Evolutionary conservation across 1,140 invertebrate genomes (phyloP), one percentile per base, ranked within the genome.

Genomic region (Papilio machaon): DNA sequence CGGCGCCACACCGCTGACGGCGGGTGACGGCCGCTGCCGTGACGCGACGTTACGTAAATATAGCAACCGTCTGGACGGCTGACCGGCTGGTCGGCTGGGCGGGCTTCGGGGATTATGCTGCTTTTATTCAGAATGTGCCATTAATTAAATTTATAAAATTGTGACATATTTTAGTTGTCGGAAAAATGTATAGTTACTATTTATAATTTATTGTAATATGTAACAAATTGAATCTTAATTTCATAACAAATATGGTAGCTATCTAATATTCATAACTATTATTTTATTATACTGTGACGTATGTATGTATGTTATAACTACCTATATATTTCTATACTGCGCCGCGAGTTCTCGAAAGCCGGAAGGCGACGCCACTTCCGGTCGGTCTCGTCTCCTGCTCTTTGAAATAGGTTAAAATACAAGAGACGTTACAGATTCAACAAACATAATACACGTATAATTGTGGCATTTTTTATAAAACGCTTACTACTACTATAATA

Each of bases 11-110:
- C 23, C 64, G 64, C 23, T 70, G 64, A 64, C 64, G 30, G 64
- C 23, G 3, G 54, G 2, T 8, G 64, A 11, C 64, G 30, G 64
- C 23, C 6, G 54, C 17, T 8, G 64, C 2, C 64, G 77, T 88
- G 83, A 78, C 82, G 83, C 82, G 86, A 82, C 86, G 84, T 89
- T 91, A 87, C 88, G 88, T 88, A 90, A 90, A 86, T 52, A 70
- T 83, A 80, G 81, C 82, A 82, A 81, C 81, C 64, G 81, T 82
- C 80, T 79, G 80, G 81, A 46, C 54, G 76, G 54, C 19, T 35
- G 52, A 19, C n/a, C 9, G 49, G 7, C 6, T n/a, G 49, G 76
- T 13, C 23, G 75, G 80, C 60, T 75, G 54, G 73, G 79, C 52
- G 70, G 38, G 76, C 38, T n/a, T 35, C 58, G n/a, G n/a, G 46